phyloP scores from a whole-genome alignment of 2,888 invertebrate genomes.

The Bellardia bayeri region DNA sequence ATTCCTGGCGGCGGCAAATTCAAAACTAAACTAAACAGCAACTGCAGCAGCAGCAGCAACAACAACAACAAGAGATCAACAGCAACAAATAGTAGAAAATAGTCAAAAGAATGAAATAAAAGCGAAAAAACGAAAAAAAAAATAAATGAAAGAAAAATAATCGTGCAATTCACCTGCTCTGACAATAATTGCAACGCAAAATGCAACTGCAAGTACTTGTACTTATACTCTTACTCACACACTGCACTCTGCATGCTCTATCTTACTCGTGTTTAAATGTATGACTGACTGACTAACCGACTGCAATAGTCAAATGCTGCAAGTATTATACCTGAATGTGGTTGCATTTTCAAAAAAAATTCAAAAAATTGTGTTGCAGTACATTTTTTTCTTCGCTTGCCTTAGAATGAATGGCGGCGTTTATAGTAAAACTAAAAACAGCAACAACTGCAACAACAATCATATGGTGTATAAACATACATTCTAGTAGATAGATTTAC shows the following conservation, averaged over 20 bases:
- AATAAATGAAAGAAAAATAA: slow-evolving; percentile 78
- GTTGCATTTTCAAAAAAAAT: slow-evolving; percentile 2
- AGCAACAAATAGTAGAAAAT: slow-evolving; percentile 55
- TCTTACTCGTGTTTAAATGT: not conserved
- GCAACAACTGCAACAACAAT: slow-evolving; percentile 47
- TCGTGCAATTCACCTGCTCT: slow-evolving; percentile 82
- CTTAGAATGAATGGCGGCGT: slow-evolving; percentile 71
- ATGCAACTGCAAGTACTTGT: slow-evolving; percentile 67
- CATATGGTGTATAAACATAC: slow-evolving; percentile 51
- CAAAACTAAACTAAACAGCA: slow-evolving; percentile 50
- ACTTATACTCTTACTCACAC: not conserved
- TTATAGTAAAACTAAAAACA: slow-evolving; percentile 79
- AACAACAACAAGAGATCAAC: slow-evolving; percentile 37
- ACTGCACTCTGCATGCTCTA: not conserved
- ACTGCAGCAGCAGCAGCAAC: slow-evolving; percentile 30
- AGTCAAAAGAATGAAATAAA: slow-evolving; percentile 58
- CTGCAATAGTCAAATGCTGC: slow-evolving; percentile 60
- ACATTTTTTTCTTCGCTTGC: slow-evolving; percentile 18
- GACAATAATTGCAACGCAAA: slow-evolving; percentile 75
- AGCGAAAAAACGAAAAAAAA: slow-evolving; percentile 34
- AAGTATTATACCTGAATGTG: slow-evolving; percentile 25
- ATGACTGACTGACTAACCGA: slow-evolving; percentile 16
- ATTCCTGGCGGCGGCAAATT: slow-evolving; percentile 66
- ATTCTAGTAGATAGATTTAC: slow-evolving; percentile 70
- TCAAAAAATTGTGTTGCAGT: slow-evolving; percentile 32